A percentile compares a stretch with the other conserved stretches of the same genome.
Conservation (phyloP, 2,888 invertebrate species). For the Drosophila prolongata region DNA sequence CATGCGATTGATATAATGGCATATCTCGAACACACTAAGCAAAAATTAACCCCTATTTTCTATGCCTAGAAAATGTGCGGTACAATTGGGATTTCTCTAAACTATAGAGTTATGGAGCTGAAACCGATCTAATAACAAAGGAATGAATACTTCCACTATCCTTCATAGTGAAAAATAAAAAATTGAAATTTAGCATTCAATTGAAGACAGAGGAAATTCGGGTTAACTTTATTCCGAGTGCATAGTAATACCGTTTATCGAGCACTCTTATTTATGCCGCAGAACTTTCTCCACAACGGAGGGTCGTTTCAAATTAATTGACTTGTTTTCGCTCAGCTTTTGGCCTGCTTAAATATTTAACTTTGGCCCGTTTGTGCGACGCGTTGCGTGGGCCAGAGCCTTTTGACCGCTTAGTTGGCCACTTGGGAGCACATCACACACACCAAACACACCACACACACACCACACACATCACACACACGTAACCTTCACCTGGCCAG, state of each 20-base stretch:
- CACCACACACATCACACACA: slow-evolving; percentile 11
- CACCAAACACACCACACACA: neutral
- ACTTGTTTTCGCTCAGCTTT: slow-evolving; percentile 71
- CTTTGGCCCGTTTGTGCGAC: slow-evolving; percentile 69
- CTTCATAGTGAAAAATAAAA: too few species aligned
- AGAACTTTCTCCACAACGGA: slow-evolving; percentile 49
- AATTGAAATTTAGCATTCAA: too few species aligned
- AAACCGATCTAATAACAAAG: too few species aligned
- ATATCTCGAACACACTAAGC: neutral
- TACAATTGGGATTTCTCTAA: too few species aligned
- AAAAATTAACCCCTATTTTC: neutral
- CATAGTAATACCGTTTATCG: slow-evolving; percentile 25
- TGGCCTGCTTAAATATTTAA: slow-evolving; percentile 82
- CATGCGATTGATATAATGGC: slow-evolving; percentile 30
- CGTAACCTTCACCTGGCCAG: slow-evolving; percentile 24
- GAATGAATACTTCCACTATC: too few species aligned
- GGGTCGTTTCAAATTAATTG: slow-evolving; percentile 82
- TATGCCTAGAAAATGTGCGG: too few species aligned
- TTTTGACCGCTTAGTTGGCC: slow-evolving; percentile 78
- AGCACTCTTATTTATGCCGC: slow-evolving; percentile 31
- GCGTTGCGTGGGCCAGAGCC: slow-evolving; percentile 58
- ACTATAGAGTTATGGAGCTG: too few species aligned
- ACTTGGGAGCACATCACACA: slow-evolving; percentile 64
- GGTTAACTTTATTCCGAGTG: neutral
- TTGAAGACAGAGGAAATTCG: too few species aligned